Conservation (phyloP, 2,888 invertebrate genomes). For the Malacosoma neustria region DNA sequence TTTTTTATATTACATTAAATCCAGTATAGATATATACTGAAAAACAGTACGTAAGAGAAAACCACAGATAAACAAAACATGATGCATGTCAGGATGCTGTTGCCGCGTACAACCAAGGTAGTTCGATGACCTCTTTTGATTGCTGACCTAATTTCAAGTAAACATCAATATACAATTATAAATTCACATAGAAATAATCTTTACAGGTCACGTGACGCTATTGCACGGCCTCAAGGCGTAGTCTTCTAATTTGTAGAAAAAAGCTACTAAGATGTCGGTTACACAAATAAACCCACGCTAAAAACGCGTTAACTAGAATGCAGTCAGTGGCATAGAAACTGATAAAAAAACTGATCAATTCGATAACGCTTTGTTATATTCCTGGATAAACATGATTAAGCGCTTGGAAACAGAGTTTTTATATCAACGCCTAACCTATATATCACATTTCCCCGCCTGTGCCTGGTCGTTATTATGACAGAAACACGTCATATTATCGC, state of each 20-base stretch:
- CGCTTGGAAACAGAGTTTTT: background rate
- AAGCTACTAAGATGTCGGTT: constrained; percentile 12
- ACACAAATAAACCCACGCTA: constrained; percentile 18
- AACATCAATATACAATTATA: background rate
- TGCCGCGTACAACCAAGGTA: background rate
- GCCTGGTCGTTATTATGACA: background rate
- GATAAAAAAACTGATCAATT: constrained; percentile 20
- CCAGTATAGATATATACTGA: too few relatives aligned
- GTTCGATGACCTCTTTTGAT: background rate
- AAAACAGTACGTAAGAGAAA: background rate
- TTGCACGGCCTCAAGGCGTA: background rate
- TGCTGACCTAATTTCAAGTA: background rate
- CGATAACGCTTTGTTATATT: background rate
- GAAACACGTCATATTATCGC: background rate
- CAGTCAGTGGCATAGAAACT: constrained; percentile 17
- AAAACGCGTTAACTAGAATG: constrained; percentile 16
- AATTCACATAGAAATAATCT: background rate
- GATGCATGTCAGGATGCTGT: background rate
- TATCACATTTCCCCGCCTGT: background rate
- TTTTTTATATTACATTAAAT: too few relatives aligned
- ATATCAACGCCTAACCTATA: background rate
- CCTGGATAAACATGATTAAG: background rate
- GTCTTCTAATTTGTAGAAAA: constrained; percentile 1
- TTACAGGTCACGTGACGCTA: constrained; percentile 1
- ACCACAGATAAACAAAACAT: background rate